phyloP scores from a whole-genome alignment of 2,797 vertebrate genomes.

The Pogonophryne albipinna region DNA sequence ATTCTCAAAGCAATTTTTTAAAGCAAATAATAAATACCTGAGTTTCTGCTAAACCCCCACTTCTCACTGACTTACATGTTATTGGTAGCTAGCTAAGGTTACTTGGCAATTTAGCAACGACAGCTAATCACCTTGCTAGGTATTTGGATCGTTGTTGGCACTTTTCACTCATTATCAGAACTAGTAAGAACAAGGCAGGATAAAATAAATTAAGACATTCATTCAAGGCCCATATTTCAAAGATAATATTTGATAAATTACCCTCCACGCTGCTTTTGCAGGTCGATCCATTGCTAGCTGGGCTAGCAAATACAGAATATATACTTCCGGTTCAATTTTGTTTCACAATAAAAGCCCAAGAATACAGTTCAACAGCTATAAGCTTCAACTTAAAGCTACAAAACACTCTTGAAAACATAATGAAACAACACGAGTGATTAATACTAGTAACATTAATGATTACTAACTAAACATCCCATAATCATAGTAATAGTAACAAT shows the following conservation, averaged over 20 bases:
- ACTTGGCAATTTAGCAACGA: slow-evolving; percentile 35
- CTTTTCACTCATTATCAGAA: neutral
- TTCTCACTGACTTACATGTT: neutral
- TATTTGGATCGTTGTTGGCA: neutral
- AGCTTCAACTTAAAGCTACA: neutral
- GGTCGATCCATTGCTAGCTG: slow-evolving; percentile 56
- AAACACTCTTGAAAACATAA: neutral
- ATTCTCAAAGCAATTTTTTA: neutral
- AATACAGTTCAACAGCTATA: fast-evolving
- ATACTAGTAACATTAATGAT: neutral
- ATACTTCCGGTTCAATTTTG: slow-evolving; percentile 31
- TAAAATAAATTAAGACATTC: fast-evolving
- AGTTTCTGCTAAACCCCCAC: neutral
- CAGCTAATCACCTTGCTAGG: slow-evolving; percentile 24
- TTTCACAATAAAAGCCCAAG: slow-evolving; percentile 57
- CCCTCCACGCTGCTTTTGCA: slow-evolving; percentile 55
- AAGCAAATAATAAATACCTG: neutral
- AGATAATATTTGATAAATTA: slow-evolving; percentile 36
- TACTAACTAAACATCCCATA: neutral
- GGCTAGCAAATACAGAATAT: neutral
- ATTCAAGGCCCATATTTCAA: fast-evolving
- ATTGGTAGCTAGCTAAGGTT: slow-evolving; percentile 26
- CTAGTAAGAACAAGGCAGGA: fast-evolving
- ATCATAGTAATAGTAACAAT: neutral
- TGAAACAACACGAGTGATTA: neutral